Evolutionary conservation across 2,797 vertebrate genomes (phyloP).

Genomic region (Propithecus perrieri): DNA sequence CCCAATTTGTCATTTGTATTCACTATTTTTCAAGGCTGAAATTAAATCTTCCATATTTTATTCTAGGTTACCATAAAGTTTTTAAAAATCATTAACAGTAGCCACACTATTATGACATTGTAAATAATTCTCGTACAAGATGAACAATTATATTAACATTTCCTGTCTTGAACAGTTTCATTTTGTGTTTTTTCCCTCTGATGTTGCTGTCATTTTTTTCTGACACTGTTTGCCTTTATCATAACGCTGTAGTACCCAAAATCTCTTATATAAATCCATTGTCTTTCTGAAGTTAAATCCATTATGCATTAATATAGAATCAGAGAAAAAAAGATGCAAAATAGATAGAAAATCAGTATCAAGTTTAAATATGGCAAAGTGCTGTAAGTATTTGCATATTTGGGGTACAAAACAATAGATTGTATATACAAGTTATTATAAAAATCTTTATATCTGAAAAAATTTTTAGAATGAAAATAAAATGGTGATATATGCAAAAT

Average conservation of each 20-base stretch:
- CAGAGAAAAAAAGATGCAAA: neutral
- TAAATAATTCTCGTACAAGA: neutral
- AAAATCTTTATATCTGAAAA: slow-evolving; percentile 36
- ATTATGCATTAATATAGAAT: neutral
- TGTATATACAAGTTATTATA: neutral
- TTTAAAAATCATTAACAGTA: neutral
- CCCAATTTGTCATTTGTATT: slow-evolving; percentile 8
- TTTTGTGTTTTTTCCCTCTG: neutral
- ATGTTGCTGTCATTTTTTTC: neutral
- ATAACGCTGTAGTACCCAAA: neutral
- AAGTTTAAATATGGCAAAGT: neutral
- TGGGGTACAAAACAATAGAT: neutral
- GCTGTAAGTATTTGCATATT: neutral
- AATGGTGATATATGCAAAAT: slow-evolving; percentile 11
- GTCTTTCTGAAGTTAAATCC: neutral
- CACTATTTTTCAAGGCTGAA: slow-evolving; percentile 5
- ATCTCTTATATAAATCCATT: neutral
- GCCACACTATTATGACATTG: neutral
- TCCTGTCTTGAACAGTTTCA: neutral
- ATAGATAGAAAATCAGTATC: neutral
- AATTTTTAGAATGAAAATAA: neutral
- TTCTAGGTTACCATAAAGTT: neutral
- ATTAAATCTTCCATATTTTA: slow-evolving; percentile 34
- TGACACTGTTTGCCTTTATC: neutral
- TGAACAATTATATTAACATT: neutral